Percentiles rank a stretch among this genome's conserved stretches.
Conservation (phyloP, 2,888 invertebrate species). For the Euplexia lucipara region DNA sequence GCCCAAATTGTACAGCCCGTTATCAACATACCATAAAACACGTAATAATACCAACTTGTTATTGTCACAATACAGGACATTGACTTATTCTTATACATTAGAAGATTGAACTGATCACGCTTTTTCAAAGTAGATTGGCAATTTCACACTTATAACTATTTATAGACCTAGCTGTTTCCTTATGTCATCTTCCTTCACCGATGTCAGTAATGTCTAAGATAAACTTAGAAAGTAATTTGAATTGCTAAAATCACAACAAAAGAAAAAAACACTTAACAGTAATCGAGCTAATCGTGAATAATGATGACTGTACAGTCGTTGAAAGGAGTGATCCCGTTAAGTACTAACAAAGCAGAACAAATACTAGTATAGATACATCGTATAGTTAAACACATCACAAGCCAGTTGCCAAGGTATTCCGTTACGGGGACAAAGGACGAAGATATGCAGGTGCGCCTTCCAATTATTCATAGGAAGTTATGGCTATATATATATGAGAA, state of each 20-base stretch:
- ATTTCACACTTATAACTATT: no score
- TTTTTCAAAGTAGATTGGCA: no score
- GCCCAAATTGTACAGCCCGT: neutral
- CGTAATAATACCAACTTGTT: neutral
- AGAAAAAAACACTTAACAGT: conserved; percentile 14
- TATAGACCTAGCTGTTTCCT: no score
- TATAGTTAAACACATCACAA: conserved; percentile 28
- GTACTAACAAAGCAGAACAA: conserved; percentile 43
- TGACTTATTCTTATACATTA: no score
- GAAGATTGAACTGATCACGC: no score
- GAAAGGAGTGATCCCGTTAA: conserved; percentile 62
- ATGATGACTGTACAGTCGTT: conserved; percentile 32
- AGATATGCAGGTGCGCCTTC: conserved; percentile 46
- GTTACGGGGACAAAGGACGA: conserved; percentile 54
- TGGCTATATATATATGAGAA: conserved; percentile 42
- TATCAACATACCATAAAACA: neutral
- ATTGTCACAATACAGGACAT: neutral
- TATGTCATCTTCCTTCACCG: no score
- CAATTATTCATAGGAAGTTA: conserved; percentile 46
- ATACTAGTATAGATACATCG: conserved; percentile 17
- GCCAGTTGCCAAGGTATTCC: conserved; percentile 46
- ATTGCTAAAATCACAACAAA: no score
- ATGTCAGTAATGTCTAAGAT: no score
- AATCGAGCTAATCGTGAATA: conserved; percentile 40
- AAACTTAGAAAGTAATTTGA: no score